Evolutionary conservation across 2,888 invertebrate species (phyloP).

Genomic region (Melinopterus prodromus): DNA sequence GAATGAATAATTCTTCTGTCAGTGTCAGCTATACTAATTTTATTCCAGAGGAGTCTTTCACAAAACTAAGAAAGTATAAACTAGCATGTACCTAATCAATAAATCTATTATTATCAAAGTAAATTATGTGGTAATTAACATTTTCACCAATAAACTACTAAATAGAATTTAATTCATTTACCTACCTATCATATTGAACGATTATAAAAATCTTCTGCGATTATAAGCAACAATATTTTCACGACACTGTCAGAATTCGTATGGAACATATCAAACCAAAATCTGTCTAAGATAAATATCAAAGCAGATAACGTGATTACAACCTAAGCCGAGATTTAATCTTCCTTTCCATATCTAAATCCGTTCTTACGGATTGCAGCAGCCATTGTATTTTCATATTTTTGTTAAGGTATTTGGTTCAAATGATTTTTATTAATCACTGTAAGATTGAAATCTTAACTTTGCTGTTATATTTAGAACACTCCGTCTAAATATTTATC

Average conservation of each 20-base stretch:
- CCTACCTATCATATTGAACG: neutral
- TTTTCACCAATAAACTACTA: neutral
- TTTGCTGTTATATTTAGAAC: neutral
- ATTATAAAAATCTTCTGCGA: neutral
- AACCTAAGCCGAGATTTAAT: neutral
- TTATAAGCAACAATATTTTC: neutral
- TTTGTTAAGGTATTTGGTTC: neutral
- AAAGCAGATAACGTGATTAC: neutral
- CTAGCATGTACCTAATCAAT: neutral
- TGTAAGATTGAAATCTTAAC: neutral
- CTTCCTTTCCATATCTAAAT: neutral
- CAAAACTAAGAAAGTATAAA: neutral
- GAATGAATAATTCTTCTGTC: neutral
- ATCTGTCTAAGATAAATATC: neutral
- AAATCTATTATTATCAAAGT: neutral
- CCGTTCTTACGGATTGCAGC: neutral
- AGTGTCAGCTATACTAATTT: neutral
- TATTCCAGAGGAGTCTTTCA: neutral
- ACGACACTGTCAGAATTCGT: neutral
- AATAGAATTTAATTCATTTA: neutral
- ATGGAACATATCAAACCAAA: neutral
- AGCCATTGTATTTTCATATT: neutral
- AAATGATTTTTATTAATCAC: neutral
- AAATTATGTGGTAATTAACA: neutral
- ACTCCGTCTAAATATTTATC: neutral